Percentiles rank a stretch among this genome's conserved stretches.
Evolutionary conservation across 2,113 vertebrate species (phyloP).

Genomic region (Arvicanthis niloticus): DNA sequence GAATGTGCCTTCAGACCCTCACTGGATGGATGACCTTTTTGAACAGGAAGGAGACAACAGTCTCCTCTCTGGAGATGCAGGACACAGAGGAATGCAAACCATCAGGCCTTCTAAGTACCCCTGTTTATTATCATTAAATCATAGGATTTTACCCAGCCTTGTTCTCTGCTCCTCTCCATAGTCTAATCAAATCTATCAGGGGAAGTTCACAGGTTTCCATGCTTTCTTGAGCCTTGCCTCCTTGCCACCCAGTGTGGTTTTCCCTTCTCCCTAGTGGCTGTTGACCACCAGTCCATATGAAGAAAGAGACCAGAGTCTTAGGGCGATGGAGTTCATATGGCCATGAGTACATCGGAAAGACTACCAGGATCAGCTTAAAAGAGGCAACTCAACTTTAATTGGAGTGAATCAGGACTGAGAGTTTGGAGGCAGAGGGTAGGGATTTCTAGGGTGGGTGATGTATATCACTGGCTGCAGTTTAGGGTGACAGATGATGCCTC

Average conservation of each 20-base stretch:
- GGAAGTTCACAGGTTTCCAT: background rate
- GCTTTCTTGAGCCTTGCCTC: background rate
- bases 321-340: no score
- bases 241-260: background rate
- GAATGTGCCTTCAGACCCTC: background rate
- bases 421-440: no score
- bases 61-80: background rate
- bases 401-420: no score
- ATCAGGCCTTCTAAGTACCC: background rate
- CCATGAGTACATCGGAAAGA: no score
- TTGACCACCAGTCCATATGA: no score
- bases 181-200: background rate
- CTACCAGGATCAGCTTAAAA: no score
- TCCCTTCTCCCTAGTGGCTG: no score
- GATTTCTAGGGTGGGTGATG: no score
- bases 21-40: background rate
- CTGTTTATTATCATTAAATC: background rate
- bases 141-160: background rate
- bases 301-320: no score
- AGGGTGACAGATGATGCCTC: no score
- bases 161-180: background rate
- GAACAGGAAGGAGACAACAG: background rate
- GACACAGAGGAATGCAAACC: background rate
- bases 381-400: no score
- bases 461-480: no score